Base-by-base conservation (phyloP, 2,888 invertebrate species). In the Pilophorus perplexus region DNA sequence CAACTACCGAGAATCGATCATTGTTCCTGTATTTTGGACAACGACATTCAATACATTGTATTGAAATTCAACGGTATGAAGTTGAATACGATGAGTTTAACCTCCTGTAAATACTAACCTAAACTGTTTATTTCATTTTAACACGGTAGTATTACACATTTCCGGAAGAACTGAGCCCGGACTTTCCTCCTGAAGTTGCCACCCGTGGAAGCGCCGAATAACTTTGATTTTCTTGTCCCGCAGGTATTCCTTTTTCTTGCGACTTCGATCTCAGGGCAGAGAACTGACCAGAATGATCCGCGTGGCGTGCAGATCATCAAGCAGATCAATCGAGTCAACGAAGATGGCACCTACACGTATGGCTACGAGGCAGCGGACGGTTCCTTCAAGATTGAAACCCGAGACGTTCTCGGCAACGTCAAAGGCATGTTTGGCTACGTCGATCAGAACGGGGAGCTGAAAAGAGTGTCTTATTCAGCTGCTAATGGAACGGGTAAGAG, bases 311-410 rank as follows among this genome's bases (percentile, higher is more conserved):
- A 89, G 75, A 90, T 90, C 73, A 84, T 90, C 23, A 89, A 90
- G 75, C 88, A 89, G 77, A 88, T 91, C 72, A 84, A 89, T 70
- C 83, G 87, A 74, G 80, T 90, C 2, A 90, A 90, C 75, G 86
- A 88, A 59, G 90, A 90, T 75, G 90, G 90, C 25, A 89, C 89
- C 0, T 90, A 90, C 74, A 89, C 90, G 0, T 88, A 88, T 70
- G 90, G 90, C 1, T 90, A 89, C 74, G 90, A 90, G 78, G 89
- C 89, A 2, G 89, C 88, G 54, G 90, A 90, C 76, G 90, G 90
- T 2, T 88, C 89, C 0, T 90, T 90, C 77, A 90, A 90, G 80
- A 89, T 90, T 67, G 90, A 90, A 78, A 90, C 87, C 74, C 80
- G 89, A 69, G 89, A 89, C 76, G 87, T 88, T 52, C 79, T 85